Conservation (phyloP, 2,113 vertebrate genomes). For the Xiphophorus maculatus region DNA sequence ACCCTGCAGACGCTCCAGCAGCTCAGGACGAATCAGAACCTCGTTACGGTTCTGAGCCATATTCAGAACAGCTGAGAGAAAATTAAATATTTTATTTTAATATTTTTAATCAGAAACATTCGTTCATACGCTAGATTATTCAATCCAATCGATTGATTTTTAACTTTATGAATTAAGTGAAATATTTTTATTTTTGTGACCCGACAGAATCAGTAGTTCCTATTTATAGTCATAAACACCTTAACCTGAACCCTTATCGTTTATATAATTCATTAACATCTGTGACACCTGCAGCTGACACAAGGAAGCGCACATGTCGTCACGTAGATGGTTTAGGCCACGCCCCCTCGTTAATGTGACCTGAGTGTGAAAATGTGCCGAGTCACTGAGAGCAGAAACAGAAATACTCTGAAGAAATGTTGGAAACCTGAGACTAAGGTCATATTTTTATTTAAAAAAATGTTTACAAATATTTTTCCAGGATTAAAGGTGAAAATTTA, state of each 20-base stretch:
- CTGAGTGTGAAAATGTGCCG: not conserved
- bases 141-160: too few relatives aligned
- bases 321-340: not conserved
- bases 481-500: too few relatives aligned
- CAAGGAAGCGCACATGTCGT: not conserved
- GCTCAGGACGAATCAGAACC: not conserved
- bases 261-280: not conserved
- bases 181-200: too few relatives aligned
- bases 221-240: not conserved
- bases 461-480: too few relatives aligned
- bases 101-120: too few relatives aligned
- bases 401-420: not conserved
- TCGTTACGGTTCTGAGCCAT: too few relatives aligned
- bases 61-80: too few relatives aligned
- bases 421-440: not conserved
- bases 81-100: too few relatives aligned
- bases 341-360: not conserved
- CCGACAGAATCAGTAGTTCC: not conserved
- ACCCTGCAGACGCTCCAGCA: slow-evolving; percentile 4
- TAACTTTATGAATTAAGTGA: too few relatives aligned
- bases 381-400: not conserved
- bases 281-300: not conserved
- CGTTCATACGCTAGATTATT: too few relatives aligned
- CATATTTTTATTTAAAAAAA: too few relatives aligned
- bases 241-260: not conserved